These are phyloP conservation scores for Samia ricini DNA, from an alignment of 1,140 invertebrate genomes.

Conservation along the genomic window DNA sequence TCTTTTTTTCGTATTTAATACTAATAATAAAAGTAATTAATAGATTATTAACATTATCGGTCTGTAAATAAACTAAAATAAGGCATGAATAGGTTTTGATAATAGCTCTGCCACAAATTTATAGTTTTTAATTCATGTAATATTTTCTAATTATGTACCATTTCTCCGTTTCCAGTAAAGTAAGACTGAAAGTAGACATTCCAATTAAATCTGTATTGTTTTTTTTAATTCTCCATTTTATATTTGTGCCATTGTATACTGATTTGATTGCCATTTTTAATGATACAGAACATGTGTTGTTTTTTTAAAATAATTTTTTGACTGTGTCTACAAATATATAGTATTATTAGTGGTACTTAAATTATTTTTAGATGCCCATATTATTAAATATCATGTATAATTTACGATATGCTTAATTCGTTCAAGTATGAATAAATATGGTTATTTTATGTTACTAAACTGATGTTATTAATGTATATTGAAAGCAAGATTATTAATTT, in stretches of 20 bases:
- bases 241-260: neutral
- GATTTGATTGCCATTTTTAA: neutral
- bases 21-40: too few relatives aligned
- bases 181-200: constrained; percentile 35
- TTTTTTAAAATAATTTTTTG: neutral
- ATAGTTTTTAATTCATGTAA: neutral
- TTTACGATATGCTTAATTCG: neutral
- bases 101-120: neutral
- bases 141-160: neutral
- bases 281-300: neutral
- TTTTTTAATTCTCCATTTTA: neutral
- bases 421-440: neutral
- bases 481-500: neutral
- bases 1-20: too few relatives aligned
- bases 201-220: constrained; percentile 11
- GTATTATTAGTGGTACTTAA: constrained; percentile 1
- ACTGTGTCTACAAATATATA: neutral
- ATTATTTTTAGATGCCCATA: neutral
- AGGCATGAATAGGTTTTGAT: neutral
- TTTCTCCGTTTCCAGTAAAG: neutral
- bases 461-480: neutral
- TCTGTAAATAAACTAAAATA: neutral
- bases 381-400: neutral
- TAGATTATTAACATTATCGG: too few relatives aligned
- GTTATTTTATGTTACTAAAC: neutral